Evolutionary conservation across 2,113 vertebrate species (phyloP).

Genomic region (Gobiocypris rarus): DNA sequence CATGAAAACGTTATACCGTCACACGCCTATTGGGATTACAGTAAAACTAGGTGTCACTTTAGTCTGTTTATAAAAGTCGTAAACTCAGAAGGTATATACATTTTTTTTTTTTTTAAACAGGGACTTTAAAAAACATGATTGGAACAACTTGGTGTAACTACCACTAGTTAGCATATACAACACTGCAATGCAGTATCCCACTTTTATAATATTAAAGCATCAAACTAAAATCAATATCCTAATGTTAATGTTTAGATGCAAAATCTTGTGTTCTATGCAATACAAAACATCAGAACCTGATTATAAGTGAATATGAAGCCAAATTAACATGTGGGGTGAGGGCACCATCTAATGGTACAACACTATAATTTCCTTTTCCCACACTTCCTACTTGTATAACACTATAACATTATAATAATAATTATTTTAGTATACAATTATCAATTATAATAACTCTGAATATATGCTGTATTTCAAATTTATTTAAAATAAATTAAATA

Average conservation of each 20-base stretch:
- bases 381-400: neutral
- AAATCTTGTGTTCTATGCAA: neutral
- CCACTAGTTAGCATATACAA: neutral
- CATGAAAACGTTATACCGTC: too few species aligned
- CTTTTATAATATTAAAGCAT: neutral
- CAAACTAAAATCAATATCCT: neutral
- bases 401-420: neutral
- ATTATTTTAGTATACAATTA: neutral
- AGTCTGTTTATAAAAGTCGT: neutral
- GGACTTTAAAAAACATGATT: neutral
- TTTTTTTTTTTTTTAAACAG: too few species aligned
- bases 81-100: neutral
- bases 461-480: neutral
- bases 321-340: neutral
- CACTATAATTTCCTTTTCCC: too few species aligned
- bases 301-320: neutral
- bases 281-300: neutral
- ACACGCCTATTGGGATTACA: neutral
- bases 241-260: neutral
- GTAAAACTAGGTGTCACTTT: neutral
- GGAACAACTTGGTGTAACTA: neutral
- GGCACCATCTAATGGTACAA: conserved; percentile 48
- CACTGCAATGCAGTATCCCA: neutral
- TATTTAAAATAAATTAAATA: neutral
- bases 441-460: neutral